These are phyloP conservation scores for Drosophila cognata DNA, from an alignment of 2,888 invertebrate genomes.

Conservation along the genomic window DNA sequence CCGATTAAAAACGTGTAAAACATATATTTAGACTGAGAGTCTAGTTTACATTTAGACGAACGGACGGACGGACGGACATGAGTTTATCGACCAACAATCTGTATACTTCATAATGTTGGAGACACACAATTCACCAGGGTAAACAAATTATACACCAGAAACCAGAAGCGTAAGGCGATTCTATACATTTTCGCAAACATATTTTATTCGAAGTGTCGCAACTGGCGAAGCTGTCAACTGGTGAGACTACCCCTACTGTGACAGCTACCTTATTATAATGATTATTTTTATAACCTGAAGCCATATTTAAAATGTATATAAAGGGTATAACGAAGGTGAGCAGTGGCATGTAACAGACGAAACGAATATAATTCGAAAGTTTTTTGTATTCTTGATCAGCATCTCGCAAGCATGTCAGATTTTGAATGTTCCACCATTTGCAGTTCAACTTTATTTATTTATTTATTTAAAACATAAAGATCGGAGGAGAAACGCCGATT, in stretches of 20 bases:
- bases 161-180: neutral
- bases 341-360: neutral
- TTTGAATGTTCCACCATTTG: too few relatives aligned
- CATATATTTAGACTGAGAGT: neutral
- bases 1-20: neutral
- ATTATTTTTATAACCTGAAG: neutral
- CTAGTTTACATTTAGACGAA: too few relatives aligned
- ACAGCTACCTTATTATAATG: neutral
- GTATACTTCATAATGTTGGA: neutral
- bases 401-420: neutral
- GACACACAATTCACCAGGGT: neutral
- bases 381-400: neutral
- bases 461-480: neutral
- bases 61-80: neutral
- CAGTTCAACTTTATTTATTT: neutral
- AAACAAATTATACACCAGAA: neutral
- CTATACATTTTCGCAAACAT: neutral
- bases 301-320: neutral
- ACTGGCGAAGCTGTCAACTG: neutral
- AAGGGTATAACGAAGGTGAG: neutral
- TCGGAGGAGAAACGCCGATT: neutral
- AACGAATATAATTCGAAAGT: neutral
- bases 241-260: neutral
- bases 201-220: neutral
- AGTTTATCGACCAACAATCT: neutral